A percentile compares a stretch with the other conserved stretches of the same genome.
Conservation (phyloP, 2,797 vertebrate species). For the Trichosurus vulpecula region DNA sequence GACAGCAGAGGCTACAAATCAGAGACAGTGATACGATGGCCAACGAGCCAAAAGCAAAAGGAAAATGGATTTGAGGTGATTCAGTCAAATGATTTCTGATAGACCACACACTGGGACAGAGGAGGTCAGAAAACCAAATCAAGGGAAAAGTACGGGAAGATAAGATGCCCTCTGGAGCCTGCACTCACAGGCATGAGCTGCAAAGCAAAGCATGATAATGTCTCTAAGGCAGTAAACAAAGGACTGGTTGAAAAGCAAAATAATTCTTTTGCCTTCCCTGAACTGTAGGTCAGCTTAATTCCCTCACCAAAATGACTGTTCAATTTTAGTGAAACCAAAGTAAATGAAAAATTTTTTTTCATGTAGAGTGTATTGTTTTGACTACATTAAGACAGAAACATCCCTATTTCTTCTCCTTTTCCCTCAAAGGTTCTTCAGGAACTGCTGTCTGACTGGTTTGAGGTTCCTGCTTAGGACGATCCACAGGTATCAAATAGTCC, state of each 20-base stretch:
- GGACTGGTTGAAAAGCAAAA: neutral
- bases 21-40: slow-evolving; percentile 43
- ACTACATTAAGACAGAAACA: slow-evolving; percentile 33
- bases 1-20: slow-evolving; percentile 21
- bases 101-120: slow-evolving; percentile 28
- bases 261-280: slow-evolving; percentile 37
- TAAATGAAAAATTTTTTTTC: slow-evolving; percentile 39
- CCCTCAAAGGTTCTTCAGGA: neutral
- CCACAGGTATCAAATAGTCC: neutral
- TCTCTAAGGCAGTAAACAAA: slow-evolving; percentile 37
- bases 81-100: slow-evolving; percentile 69
- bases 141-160: slow-evolving; percentile 49
- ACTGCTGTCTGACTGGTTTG: neutral
- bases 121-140: slow-evolving; percentile 51
- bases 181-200: slow-evolving; percentile 9
- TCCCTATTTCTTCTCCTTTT: slow-evolving; percentile 8
- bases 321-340: slow-evolving; percentile 65
- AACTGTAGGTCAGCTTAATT: slow-evolving; percentile 32
- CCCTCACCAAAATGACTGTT: slow-evolving; percentile 11
- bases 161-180: slow-evolving; percentile 9
- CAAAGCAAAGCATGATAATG: neutral
- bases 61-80: slow-evolving; percentile 58
- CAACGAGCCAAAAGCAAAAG: slow-evolving; percentile 48
- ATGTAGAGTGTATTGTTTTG: slow-evolving; percentile 41
- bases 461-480: neutral